Conservation (phyloP, 2,888 invertebrate species). For the Lepeophtheirus nordmannii region DNA sequence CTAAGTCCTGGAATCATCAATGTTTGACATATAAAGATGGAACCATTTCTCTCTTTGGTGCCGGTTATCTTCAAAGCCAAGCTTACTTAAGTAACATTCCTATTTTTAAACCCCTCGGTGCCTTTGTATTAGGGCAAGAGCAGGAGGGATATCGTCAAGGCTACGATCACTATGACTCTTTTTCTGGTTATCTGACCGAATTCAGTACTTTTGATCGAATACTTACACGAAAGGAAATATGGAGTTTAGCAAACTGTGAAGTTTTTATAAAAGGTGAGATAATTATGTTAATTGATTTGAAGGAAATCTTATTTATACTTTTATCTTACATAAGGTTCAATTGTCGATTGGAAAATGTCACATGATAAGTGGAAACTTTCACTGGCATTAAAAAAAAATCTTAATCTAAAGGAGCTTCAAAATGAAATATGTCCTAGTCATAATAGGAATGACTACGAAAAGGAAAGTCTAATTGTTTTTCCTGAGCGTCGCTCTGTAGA, state of each 20-base stretch:
- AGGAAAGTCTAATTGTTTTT: conserved; percentile 5
- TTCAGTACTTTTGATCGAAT: neutral
- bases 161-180: conserved; percentile 13
- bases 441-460: neutral
- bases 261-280: neutral
- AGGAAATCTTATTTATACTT: neutral
- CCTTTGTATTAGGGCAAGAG: conserved; percentile 10
- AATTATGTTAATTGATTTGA: neutral
- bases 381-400: neutral
- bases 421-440: neutral
- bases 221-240: neutral
- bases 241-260: neutral
- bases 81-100: neutral
- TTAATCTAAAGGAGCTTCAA: neutral
- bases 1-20: conserved; percentile 14
- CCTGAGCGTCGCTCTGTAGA: conserved; percentile 13
- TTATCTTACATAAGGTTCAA: neutral
- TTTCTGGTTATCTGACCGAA: conserved; percentile 5
- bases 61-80: conserved; percentile 9
- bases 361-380: neutral
- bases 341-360: neutral
- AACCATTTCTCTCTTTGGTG: neutral
- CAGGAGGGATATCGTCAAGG: conserved; percentile 1
- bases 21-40: conserved; percentile 1
- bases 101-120: neutral